A percentile compares a stretch with the other conserved stretches of the same genome.
Conservation (phyloP, 2,113 vertebrate species). For the Lates calcarifer region DNA sequence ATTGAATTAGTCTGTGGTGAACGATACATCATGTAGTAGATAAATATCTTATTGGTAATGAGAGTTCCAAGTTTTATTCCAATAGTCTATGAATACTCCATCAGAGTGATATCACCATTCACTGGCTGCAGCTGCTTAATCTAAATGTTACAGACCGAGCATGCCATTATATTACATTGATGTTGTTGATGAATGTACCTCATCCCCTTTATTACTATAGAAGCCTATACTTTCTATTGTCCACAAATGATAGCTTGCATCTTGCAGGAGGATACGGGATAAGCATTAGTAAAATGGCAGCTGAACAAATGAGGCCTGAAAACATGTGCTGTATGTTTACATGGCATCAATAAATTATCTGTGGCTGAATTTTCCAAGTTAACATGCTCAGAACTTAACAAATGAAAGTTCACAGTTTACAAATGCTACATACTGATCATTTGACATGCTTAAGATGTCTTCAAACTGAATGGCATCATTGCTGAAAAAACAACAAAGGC, state of each 20-base stretch:
- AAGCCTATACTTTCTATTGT: not conserved
- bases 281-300: not conserved
- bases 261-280: not conserved
- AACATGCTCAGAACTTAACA: not conserved
- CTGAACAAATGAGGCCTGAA: not conserved
- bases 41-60: not conserved
- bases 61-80: not conserved
- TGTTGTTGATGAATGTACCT: not conserved
- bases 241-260: not conserved
- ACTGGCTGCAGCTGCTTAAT: not conserved
- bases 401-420: not conserved
- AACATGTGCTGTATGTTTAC: not conserved
- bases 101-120: not conserved
- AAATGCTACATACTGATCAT: not conserved
- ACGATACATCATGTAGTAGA: not conserved
- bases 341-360: not conserved
- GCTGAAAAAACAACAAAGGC: conserved; percentile 10
- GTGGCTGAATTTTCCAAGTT: not conserved
- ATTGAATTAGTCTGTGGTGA: not conserved
- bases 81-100: conserved; percentile 2
- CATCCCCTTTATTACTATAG: not conserved
- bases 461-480: conserved; percentile 16
- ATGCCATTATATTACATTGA: not conserved
- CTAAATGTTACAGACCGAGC: not conserved
- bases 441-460: not conserved